Percentiles rank a stretch among this genome's conserved stretches.
Evolutionary conservation across 2,888 invertebrate genomes (phyloP).

Genomic region (Callyntrura sp.): DNA sequence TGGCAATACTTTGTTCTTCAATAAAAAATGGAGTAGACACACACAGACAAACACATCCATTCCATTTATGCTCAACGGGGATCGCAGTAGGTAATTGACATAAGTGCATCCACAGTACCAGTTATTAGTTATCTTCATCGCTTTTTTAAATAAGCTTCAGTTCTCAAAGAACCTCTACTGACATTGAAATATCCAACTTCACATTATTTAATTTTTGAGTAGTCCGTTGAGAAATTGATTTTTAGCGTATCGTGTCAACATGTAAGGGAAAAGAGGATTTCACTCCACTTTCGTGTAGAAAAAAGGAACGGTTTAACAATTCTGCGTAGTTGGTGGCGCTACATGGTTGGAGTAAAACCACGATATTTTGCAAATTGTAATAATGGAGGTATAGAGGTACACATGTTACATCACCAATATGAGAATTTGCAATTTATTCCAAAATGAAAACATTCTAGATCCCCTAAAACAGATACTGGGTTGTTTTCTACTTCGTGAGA

Average conservation of each 20-base stretch:
- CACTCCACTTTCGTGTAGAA: no score
- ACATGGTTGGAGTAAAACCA: neutral
- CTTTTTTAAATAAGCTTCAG: no score
- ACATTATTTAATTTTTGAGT: conserved; percentile 24
- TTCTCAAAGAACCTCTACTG: neutral
- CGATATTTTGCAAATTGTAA: neutral
- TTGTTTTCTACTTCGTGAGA: no score
- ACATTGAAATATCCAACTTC: conserved; percentile 10
- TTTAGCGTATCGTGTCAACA: conserved; percentile 39
- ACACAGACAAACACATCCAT: neutral
- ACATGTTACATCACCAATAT: no score
- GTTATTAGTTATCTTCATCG: no score
- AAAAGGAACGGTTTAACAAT: no score
- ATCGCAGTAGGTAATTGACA: no score
- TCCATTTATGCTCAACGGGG: neutral
- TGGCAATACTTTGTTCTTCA: neutral
- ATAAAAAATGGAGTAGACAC: neutral
- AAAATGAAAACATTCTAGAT: no score
- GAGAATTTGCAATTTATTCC: no score
- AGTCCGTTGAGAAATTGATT: conserved; percentile 51
- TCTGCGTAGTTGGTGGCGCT: no score
- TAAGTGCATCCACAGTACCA: no score
- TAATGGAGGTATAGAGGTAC: neutral
- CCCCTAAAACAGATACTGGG: no score
- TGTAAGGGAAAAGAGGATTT: conserved; percentile 28